phyloP scores from a whole-genome alignment of 1,140 invertebrate genomes.

The Hyphantria cunea region DNA sequence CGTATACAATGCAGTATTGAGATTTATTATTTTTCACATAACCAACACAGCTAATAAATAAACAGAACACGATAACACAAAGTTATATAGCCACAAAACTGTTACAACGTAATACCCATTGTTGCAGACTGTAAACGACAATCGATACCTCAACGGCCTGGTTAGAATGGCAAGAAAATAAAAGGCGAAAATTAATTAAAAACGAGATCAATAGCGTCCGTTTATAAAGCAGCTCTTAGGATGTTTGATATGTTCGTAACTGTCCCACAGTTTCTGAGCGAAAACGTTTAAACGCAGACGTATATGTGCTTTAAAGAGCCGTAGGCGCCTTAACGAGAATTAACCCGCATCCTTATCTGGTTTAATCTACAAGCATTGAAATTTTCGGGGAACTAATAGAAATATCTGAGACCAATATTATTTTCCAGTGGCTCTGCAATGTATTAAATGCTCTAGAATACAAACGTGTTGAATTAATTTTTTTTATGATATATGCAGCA shows the following conservation, averaged over 20 bases:
- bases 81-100: not conserved
- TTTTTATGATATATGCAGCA: too few relatives aligned
- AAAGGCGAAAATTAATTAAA: slow-evolving; percentile 23
- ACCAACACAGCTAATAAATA: too few relatives aligned
- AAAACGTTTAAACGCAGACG: not conserved
- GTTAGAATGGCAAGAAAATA: not conserved
- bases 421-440: too few relatives aligned
- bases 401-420: too few relatives aligned
- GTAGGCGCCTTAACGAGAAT: not conserved
- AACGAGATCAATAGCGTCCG: slow-evolving; percentile 8
- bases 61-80: too few relatives aligned
- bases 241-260: slow-evolving; percentile 12
- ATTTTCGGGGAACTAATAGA: too few relatives aligned
- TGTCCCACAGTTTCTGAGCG: not conserved
- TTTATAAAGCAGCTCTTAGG: slow-evolving; percentile 10
- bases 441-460: too few relatives aligned
- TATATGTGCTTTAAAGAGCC: not conserved
- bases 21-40: too few relatives aligned
- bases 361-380: not conserved
- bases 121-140: not conserved
- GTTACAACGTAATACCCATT: not conserved
- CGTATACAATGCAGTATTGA: too few relatives aligned
- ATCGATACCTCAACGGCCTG: not conserved
- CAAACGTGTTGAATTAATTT: too few relatives aligned
- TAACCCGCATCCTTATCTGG: not conserved